phyloP scores from a whole-genome alignment of 92 coral and sea anemone species.

The Parazoanthus swiftii region DNA sequence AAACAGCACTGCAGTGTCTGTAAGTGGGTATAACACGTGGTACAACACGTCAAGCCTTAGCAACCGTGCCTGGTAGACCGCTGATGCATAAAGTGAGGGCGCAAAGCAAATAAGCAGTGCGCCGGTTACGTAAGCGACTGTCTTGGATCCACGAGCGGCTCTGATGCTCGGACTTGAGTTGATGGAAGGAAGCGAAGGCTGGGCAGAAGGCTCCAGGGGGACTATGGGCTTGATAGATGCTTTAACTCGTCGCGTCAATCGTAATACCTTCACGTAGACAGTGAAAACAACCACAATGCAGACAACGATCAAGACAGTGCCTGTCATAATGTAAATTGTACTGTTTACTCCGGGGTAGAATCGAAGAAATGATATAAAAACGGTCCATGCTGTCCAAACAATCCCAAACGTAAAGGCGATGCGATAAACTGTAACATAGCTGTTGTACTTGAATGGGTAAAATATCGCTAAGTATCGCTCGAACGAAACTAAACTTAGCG shows the following conservation, averaged over 20 bases:
- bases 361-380: slow-evolving; percentile 56
- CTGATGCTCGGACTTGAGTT: not conserved
- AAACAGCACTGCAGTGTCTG: slow-evolving; percentile 64
- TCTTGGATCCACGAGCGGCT: slow-evolving; percentile 48
- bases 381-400: slow-evolving; percentile 29
- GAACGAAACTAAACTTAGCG: slow-evolving; percentile 25
- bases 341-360: slow-evolving; percentile 60
- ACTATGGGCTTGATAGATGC: not conserved
- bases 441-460: slow-evolving; percentile 36
- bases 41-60: slow-evolving; percentile 41
- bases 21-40: slow-evolving; percentile 72
- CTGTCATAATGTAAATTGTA: slow-evolving; percentile 50
- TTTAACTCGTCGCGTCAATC: slow-evolving; percentile 53
- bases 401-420: not conserved
- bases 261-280: slow-evolving; percentile 67
- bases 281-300: slow-evolving; percentile 55
- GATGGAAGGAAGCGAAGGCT: not conserved
- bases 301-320: slow-evolving; percentile 55
- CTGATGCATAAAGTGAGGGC: slow-evolving; percentile 61
- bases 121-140: slow-evolving; percentile 64
- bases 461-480: slow-evolving; percentile 48
- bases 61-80: slow-evolving; percentile 45
- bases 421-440: slow-evolving; percentile 37
- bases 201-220: not conserved
- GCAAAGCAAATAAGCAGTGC: slow-evolving; percentile 60